Evolutionary conservation across 1,140 invertebrate species (phyloP).

Genomic region (Pseudobourletiella spinata): DNA sequence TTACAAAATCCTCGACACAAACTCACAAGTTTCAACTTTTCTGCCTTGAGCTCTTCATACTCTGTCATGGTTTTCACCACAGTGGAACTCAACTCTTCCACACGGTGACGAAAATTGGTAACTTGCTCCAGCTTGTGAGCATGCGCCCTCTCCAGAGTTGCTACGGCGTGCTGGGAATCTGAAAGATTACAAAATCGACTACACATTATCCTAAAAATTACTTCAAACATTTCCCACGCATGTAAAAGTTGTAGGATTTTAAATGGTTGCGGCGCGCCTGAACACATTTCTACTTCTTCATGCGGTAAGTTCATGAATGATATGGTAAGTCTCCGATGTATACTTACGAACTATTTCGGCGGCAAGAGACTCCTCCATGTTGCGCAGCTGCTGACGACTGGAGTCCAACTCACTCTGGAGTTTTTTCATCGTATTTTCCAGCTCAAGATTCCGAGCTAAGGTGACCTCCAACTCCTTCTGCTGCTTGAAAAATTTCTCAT

Average conservation of each 20-base stretch:
- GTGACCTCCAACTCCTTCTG: background rate
- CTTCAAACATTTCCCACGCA: background rate
- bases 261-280: no score
- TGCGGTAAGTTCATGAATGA: no score
- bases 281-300: no score
- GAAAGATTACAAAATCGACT: background rate
- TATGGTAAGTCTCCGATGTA: no score
- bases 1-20: background rate
- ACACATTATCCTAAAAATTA: background rate
- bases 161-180: conserved; percentile 6
- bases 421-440: background rate
- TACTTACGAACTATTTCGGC: conserved; percentile 8
- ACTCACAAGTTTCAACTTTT: background rate
- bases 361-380: conserved; percentile 1
- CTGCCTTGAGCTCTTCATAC: background rate
- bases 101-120: background rate
- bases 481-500: background rate
- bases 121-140: conserved; percentile 2
- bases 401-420: background rate
- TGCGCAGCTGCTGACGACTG: background rate
- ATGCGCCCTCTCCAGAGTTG: background rate
- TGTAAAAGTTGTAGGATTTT: no score
- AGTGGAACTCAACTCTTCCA: conserved; percentile 1
- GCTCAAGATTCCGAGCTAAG: background rate
- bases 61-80: background rate